Percentiles rank a stretch among this genome's conserved stretches.
Evolutionary conservation across 2,797 vertebrate genomes (phyloP).

Genomic region (Acipenser oxyrinchus): DNA sequence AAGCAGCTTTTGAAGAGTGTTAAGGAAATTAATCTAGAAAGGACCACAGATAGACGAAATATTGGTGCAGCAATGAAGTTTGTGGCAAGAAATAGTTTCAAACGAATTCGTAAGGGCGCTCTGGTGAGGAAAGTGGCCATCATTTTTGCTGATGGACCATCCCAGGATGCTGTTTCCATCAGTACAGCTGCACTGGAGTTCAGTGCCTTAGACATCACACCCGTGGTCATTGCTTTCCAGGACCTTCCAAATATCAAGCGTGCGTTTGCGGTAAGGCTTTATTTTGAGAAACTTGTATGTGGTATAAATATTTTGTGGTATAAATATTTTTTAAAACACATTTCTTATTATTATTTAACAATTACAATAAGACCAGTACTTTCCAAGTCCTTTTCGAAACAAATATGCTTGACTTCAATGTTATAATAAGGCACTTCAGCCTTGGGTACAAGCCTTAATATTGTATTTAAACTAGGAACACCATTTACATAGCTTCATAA

Average conservation of each 20-base stretch:
- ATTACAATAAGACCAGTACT: too few relatives aligned
- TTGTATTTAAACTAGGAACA: too few relatives aligned
- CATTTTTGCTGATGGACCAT: constrained; percentile 30
- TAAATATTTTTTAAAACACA: too few relatives aligned
- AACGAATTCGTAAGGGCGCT: constrained; percentile 26
- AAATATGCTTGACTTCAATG: too few relatives aligned
- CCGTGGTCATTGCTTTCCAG: constrained; percentile 34
- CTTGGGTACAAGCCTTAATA: too few relatives aligned
- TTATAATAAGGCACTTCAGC: too few relatives aligned
- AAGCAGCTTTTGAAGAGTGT: constrained; percentile 25
- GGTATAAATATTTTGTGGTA: too few relatives aligned
- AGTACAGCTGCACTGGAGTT: constrained; percentile 33
- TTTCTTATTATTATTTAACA: too few relatives aligned
- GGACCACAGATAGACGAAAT: constrained; percentile 18
- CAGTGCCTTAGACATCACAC: constrained; percentile 24
- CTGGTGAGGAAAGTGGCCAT: constrained; percentile 32
- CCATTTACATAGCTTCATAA: too few relatives aligned
- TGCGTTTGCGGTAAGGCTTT: constrained; percentile 32
- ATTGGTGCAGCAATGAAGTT: constrained; percentile 34
- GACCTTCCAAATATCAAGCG: constrained; percentile 23
- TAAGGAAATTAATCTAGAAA: constrained; percentile 21
- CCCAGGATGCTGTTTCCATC: constrained; percentile 12
- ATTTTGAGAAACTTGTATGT: too few relatives aligned
- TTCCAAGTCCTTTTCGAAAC: too few relatives aligned
- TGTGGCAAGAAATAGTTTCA: constrained; percentile 40